Percentiles rank a stretch among this genome's conserved stretches.
Conservation (phyloP, 1,140 invertebrate species). For the Laupala kohalensis region DNA sequence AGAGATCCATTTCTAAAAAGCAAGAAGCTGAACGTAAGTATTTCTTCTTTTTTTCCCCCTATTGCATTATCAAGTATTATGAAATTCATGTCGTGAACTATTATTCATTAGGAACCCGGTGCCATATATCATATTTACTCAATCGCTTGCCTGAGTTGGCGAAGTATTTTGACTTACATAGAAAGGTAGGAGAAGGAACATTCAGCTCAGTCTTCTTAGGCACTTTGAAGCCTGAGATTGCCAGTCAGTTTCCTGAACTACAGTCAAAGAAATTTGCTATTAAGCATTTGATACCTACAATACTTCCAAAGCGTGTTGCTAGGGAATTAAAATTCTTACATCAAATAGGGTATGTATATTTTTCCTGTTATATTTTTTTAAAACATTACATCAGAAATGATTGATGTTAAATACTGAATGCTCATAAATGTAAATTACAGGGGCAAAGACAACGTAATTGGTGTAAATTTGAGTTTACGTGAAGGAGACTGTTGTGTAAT, state of each 20-base stretch:
- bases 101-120: background rate
- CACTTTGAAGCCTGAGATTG: constrained; percentile 40
- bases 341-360: constrained; percentile 52
- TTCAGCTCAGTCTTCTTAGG: constrained; percentile 72
- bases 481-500: constrained; percentile 70
- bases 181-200: constrained; percentile 64
- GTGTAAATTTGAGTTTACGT: constrained; percentile 62
- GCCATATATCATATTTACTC: constrained; percentile 38
- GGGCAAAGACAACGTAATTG: constrained; percentile 69
- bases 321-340: constrained; percentile 65
- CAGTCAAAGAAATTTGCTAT: constrained; percentile 52
- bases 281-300: constrained; percentile 72
- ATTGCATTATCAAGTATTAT: too few relatives aligned
- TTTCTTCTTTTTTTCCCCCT: too few relatives aligned
- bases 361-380: background rate
- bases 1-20: too few relatives aligned
- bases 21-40: too few relatives aligned
- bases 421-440: constrained; percentile 35
- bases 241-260: constrained; percentile 19
- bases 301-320: constrained; percentile 59
- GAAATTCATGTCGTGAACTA: too few relatives aligned
- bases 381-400: too few relatives aligned
- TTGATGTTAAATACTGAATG: background rate
- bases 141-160: constrained; percentile 43
- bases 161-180: constrained; percentile 49